phyloP scores from a whole-genome alignment of 2,113 vertebrate genomes.

The Dolichotis patagonum region DNA sequence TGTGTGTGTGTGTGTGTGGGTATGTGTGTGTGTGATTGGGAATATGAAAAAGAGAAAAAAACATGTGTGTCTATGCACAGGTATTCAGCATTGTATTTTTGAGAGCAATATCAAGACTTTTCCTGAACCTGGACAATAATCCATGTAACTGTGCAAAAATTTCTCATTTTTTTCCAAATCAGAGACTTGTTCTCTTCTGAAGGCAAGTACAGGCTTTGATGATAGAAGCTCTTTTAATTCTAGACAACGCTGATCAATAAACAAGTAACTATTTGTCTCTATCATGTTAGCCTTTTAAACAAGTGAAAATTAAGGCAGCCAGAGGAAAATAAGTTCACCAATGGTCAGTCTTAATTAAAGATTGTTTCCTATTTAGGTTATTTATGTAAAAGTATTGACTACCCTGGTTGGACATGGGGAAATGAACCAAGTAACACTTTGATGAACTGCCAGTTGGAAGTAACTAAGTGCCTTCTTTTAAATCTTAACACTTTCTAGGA shows the following conservation, averaged over 20 bases:
- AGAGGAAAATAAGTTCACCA: not conserved
- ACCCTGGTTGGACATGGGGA: not conserved
- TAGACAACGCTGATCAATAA: not conserved
- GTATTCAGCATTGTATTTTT: not conserved
- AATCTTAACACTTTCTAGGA: slow-evolving; percentile 30
- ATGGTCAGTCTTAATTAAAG: not conserved
- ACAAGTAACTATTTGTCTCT: not conserved
- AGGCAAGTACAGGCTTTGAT: not conserved
- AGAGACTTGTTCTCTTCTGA: not conserved
- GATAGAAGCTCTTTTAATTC: not conserved
- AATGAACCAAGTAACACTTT: not conserved
- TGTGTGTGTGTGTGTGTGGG: not conserved
- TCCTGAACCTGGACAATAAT: not conserved
- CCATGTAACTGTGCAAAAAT: not conserved
- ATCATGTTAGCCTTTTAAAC: not conserved
- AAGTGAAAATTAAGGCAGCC: not conserved
- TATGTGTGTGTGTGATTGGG: not conserved
- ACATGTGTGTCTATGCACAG: not conserved
- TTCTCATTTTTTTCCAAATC: not conserved
- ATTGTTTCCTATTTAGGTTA: not conserved
- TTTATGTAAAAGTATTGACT: not conserved
- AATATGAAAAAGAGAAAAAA: not conserved
- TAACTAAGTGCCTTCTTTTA: slow-evolving; percentile 5
- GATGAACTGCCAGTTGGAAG: not conserved
- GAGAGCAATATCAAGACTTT: not conserved